Evolutionary conservation across 2,113 vertebrate genomes (phyloP), one percentile per base, ranked within the genome.

Genomic region (Rhinolophus sinicus): DNA sequence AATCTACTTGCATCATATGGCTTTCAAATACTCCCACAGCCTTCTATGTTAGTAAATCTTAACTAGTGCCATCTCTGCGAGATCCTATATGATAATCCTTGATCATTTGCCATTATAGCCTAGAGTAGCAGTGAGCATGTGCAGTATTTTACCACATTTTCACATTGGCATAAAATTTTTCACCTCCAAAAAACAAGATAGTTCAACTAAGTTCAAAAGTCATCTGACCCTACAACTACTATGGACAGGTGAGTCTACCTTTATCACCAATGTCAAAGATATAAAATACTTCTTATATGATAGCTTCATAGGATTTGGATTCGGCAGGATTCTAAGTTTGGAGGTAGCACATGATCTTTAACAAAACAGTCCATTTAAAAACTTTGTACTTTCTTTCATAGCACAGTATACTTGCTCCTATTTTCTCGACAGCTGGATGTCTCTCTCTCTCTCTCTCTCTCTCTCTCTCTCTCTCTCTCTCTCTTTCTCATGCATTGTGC

Each of bases 1-100:
- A 16, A 93, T 93, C 75, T 94, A 94, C 96, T 97, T 97, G 81
- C 95, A 94, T 88, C 95, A 97, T 95, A 84, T 98, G 95, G 72
- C 38, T 96, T 93, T 84, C 65, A 95, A 85, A 97, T 85, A 93
- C 67, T 96, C 77, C 81, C 77, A 97, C 60, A 84, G 67, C 15
- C 35, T 97, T 70, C n/a, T 96, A 60, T 95, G 92, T 77, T 96
- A 76, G 94, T 97, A 94, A 97, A 95, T 84, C 77, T 82, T 93
- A 95, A 96, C 60, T 72, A 96, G 77, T 60, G 35, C n/a, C n/a
- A 88, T 90, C 50, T 89, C 94, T 86, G 50, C 65, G 94, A 65
- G 26, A 77, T 56, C 47, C 56, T 81, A 81, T 54, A 87, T 60
- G 75, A 54, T 94, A 89, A 88, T 95, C 75, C 87, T 75, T 85